These are phyloP conservation scores for Chaetodon trifascialis DNA, from an alignment of 2,113 vertebrate genomes.

Conservation along the genomic window DNA sequence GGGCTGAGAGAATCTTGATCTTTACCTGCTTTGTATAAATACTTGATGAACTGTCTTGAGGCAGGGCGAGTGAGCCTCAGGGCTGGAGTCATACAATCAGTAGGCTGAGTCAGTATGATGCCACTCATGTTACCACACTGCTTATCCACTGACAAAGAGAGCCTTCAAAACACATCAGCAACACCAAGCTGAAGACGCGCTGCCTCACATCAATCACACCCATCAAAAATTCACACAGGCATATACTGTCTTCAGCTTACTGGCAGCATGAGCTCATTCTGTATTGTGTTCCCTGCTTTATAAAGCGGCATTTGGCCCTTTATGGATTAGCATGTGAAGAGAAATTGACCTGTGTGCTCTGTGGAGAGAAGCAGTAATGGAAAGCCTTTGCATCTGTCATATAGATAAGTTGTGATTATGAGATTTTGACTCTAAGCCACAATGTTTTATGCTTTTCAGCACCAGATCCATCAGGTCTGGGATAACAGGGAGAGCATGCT, in stretches of 20 bases:
- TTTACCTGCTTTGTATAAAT: slow-evolving; percentile 72
- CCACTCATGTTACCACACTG: slow-evolving; percentile 73
- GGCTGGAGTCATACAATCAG: slow-evolving; percentile 61
- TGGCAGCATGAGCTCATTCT: slow-evolving; percentile 47
- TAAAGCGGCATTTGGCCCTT: slow-evolving; percentile 33
- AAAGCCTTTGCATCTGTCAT: slow-evolving; percentile 49
- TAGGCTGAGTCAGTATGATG: slow-evolving; percentile 73
- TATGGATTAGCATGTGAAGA: slow-evolving; percentile 25
- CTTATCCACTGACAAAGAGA: slow-evolving; percentile 72
- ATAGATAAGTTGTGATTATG: slow-evolving; percentile 39
- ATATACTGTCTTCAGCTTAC: slow-evolving; percentile 44
- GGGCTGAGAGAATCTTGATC: slow-evolving; percentile 52
- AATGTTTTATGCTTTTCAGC: not conserved
- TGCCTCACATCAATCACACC: slow-evolving; percentile 68
- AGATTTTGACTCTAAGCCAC: slow-evolving; percentile 36
- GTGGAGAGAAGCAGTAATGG: slow-evolving; percentile 9
- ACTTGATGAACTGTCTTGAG: slow-evolving; percentile 69
- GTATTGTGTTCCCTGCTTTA: slow-evolving; percentile 21
- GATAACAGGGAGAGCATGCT: slow-evolving; percentile 1
- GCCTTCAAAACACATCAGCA: slow-evolving; percentile 74
- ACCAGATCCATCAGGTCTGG: slow-evolving; percentile 17
- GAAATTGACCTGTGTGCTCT: slow-evolving; percentile 3
- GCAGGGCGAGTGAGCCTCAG: slow-evolving; percentile 40
- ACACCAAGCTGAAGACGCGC: slow-evolving; percentile 44
- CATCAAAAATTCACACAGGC: slow-evolving; percentile 57